Percentiles rank a stretch among this genome's conserved stretches.
These are phyloP conservation scores for Sycophila texana DNA, from an alignment of 2,888 invertebrate genomes.

Conservation along the genomic window DNA sequence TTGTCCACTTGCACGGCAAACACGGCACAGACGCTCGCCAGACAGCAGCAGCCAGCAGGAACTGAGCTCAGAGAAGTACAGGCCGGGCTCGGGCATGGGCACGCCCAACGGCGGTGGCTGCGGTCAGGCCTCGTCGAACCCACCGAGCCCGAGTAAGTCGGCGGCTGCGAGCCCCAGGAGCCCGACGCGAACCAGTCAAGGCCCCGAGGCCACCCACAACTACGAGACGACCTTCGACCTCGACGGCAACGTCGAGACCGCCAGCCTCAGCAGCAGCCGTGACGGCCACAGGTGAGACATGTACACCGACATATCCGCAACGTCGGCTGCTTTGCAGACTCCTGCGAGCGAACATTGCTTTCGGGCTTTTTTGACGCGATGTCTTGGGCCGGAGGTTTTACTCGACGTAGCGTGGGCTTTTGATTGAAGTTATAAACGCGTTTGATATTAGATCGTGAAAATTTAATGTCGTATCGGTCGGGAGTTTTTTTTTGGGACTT, in stretches of 20 bases:
- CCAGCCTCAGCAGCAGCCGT: slow-evolving; percentile 83
- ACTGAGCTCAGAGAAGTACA: slow-evolving; percentile 71
- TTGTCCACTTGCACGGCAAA: slow-evolving; percentile 65
- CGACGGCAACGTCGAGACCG: slow-evolving; percentile 94
- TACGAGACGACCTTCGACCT: slow-evolving; percentile 92
- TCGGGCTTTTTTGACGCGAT: neutral
- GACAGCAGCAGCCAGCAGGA: slow-evolving; percentile 72
- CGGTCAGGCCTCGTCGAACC: slow-evolving; percentile 67
- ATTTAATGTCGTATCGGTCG: neutral
- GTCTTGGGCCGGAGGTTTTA: neutral
- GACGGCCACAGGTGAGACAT: slow-evolving; percentile 87
- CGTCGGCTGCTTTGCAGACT: neutral
- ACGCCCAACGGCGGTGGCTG: slow-evolving; percentile 56
- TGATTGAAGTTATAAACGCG: neutral
- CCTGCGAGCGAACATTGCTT: neutral
- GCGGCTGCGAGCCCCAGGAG: slow-evolving; percentile 67
- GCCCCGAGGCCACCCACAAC: slow-evolving; percentile 79
- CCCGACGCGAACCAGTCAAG: slow-evolving; percentile 67
- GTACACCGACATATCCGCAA: neutral
- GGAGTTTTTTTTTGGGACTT: too few species aligned
- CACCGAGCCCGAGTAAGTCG: slow-evolving; percentile 72
- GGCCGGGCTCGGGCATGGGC: slow-evolving; percentile 68
- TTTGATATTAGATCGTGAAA: neutral
- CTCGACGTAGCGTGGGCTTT: neutral
- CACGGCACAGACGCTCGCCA: slow-evolving; percentile 71